A percentile compares a stretch with the other conserved stretches of the same genome.
Conservation (phyloP, 2,888 invertebrate species). For the Formica aserva region DNA sequence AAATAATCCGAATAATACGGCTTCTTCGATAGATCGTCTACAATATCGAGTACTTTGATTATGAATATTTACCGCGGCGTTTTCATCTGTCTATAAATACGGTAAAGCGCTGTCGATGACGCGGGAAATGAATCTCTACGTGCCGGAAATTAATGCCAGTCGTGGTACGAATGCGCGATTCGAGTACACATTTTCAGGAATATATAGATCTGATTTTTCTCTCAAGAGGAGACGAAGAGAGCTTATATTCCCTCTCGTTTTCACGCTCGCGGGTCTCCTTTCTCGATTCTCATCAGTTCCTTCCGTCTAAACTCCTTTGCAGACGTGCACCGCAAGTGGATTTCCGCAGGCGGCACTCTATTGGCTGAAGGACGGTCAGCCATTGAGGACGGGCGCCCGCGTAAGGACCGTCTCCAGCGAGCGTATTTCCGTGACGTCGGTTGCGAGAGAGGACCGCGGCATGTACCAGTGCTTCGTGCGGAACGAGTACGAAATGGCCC, state of each 20-base stretch:
- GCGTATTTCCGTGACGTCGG: constrained; percentile 86
- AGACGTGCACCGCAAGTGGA: constrained; percentile 85
- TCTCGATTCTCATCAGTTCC: constrained; percentile 70
- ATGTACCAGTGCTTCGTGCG: constrained; percentile 86
- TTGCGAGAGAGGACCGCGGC: constrained; percentile 85
- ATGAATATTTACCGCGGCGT: constrained; percentile 35
- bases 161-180: background rate
- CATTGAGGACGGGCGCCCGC: constrained; percentile 84
- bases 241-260: background rate
- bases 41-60: constrained; percentile 65
- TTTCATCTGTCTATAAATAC: constrained; percentile 25
- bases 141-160: constrained; percentile 46
- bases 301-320: constrained; percentile 71
- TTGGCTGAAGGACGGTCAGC: constrained; percentile 86
- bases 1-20: background rate
- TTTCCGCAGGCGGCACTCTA: constrained; percentile 84
- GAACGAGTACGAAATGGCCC: constrained; percentile 86
- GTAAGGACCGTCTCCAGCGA: constrained; percentile 86
- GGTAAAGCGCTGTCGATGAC: constrained; percentile 46
- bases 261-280: background rate
- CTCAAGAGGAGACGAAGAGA: background rate
- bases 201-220: constrained; percentile 48
- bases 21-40: background rate
- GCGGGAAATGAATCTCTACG: constrained; percentile 52
- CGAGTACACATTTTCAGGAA: constrained; percentile 36